Evolutionary conservation across 2,888 invertebrate species (phyloP), one percentile per base, ranked within the genome.

Genomic region (Lamellibrachia columna): DNA sequence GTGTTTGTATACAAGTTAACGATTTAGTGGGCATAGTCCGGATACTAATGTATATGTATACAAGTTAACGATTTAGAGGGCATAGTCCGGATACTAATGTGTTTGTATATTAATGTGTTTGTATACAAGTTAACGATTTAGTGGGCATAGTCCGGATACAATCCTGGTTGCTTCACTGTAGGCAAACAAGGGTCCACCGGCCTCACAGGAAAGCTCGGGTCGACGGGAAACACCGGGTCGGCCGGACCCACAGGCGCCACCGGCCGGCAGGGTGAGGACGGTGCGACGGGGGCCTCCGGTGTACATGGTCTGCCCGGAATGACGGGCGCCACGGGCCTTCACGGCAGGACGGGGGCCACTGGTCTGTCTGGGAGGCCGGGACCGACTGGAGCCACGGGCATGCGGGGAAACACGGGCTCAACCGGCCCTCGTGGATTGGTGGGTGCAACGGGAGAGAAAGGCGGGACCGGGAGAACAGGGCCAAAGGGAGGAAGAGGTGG

Each of bases 221-320:
- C 90, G 28, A 90, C 90, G 9, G 92, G 92, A 53, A 53, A n/a
- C 8, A 53, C 90, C 7, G 92, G 92, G 28, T 28, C 53, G 7
- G 22, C 22, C 22, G 75, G 75, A 75, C 75, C 75, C 15, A 9
- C 90, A 22, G 92, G 92, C 11, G 92, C 58, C 52, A 92, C 6
- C 52, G 93, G 93, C 9, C 75, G n/a, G 28, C 15, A 11, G 22
- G 93, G 93, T 91, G 8, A 8, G 15, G 75, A 53, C 22, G 93
- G 93, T 53, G 52, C 55, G 28, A 92, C 15, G 22, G 92, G 92
- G 53, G 22, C 92, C 58, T 11, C 55, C 53, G 93, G 93, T 75
- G 92, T 91, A 91, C 22, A 91, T 8, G 93, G 93, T 55, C 9
- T 52, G n/a, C 53, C 58, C n/a, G 93, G 93, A 28, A 40, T 60